Conservation (phyloP, 2,888 invertebrate genomes). For the Papilio demoleus region DNA sequence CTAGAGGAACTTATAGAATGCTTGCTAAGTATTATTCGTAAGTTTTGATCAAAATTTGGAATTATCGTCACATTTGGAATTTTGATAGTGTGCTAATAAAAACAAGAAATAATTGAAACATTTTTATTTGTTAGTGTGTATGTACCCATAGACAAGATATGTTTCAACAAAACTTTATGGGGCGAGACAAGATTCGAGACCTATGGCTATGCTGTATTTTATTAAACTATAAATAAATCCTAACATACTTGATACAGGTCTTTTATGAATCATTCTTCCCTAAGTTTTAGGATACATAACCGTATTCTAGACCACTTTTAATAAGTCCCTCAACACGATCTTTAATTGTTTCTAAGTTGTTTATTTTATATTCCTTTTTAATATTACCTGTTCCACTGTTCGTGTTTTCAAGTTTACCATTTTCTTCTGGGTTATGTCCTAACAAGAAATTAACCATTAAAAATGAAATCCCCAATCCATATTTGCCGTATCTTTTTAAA, state of each 20-base stretch:
- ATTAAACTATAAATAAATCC: too few species aligned
- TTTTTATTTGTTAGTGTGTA: too few species aligned
- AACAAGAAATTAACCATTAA: slow-evolving; percentile 44
- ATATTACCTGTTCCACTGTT: slow-evolving; percentile 6
- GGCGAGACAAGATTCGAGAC: too few species aligned
- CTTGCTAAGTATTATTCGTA: too few species aligned
- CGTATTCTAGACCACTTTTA: slow-evolving; percentile 41
- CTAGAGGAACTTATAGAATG: too few species aligned
- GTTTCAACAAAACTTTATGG: too few species aligned
- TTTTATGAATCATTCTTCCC: neutral
- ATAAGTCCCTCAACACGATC: slow-evolving; percentile 45
- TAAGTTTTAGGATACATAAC: slow-evolving; percentile 25
- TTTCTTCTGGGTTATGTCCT: slow-evolving; percentile 49
- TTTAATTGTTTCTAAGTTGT: slow-evolving; percentile 41
- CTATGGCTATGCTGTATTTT: too few species aligned
- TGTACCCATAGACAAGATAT: too few species aligned
- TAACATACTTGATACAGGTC: neutral
- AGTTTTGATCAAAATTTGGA: too few species aligned
- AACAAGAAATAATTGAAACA: too few species aligned
- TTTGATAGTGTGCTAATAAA: too few species aligned
- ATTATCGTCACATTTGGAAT: too few species aligned
- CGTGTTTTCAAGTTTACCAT: slow-evolving; percentile 6
- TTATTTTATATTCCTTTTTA: neutral
- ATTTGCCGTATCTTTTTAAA: slow-evolving; percentile 49
- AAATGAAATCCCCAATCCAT: slow-evolving; percentile 44